phyloP scores from a whole-genome alignment of 2,797 vertebrate genomes.

The Melanotaenia nigrans region DNA sequence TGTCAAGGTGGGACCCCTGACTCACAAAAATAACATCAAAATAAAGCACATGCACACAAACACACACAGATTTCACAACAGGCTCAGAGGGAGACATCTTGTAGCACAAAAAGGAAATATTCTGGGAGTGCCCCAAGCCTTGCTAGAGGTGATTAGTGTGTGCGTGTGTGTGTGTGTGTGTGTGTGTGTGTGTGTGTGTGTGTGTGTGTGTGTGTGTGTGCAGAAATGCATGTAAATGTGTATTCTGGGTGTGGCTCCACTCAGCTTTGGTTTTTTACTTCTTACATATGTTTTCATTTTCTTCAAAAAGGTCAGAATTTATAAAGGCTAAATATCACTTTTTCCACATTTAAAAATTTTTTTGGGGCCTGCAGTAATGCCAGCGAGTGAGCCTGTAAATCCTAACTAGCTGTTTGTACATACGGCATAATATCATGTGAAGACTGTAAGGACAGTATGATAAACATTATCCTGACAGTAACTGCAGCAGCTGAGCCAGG shows the following conservation, averaged over 20 bases:
- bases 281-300: conserved; percentile 18
- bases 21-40: conserved; percentile 32
- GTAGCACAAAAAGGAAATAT: conserved; percentile 64
- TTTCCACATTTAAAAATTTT: neutral
- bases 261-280: conserved; percentile 23
- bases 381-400: neutral
- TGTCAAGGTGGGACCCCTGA: conserved; percentile 69
- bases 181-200: too few species aligned
- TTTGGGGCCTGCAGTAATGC: neutral
- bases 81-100: conserved; percentile 52
- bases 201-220: conserved; percentile 31
- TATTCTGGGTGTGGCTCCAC: conserved; percentile 17
- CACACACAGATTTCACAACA: conserved; percentile 5
- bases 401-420: neutral
- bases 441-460: neutral
- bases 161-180: conserved; percentile 12
- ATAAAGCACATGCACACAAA: conserved; percentile 21
- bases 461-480: neutral
- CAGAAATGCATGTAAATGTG: conserved; percentile 41
- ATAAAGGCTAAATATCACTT: neutral
- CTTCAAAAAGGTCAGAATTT: conserved; percentile 26
- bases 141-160: conserved; percentile 58
- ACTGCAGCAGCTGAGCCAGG: neutral
- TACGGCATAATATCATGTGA: neutral
- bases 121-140: conserved; percentile 62